Conservation (phyloP, 2,113 vertebrate genomes). For the Cryptoleucopteryx plumbea region DNA sequence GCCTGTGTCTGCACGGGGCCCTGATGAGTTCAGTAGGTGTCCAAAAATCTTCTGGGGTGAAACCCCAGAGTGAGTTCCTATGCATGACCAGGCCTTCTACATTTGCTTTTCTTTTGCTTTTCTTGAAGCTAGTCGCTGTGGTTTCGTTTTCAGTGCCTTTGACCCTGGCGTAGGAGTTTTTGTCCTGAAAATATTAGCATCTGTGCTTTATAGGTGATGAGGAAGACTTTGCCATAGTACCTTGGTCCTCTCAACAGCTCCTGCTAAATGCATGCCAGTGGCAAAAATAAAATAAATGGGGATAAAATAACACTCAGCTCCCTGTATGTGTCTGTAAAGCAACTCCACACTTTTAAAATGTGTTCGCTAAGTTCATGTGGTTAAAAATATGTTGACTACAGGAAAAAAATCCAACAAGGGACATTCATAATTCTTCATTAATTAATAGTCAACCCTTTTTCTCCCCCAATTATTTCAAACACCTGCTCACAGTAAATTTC, state of each 20-base stretch:
- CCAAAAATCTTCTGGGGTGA: background rate
- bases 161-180: background rate
- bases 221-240: background rate
- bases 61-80: background rate
- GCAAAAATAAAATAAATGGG: constrained; percentile 27
- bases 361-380: constrained; percentile 12
- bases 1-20: accelerated
- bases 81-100: background rate
- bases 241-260: background rate
- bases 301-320: constrained; percentile 36
- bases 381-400: constrained; percentile 56
- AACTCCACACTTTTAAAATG: constrained; percentile 13
- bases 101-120: background rate
- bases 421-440: constrained; percentile 66
- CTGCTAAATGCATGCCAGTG: background rate
- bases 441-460: constrained; percentile 63
- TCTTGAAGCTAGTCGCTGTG: background rate
- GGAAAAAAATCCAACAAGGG: constrained; percentile 47
- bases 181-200: background rate
- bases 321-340: constrained; percentile 21
- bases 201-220: background rate
- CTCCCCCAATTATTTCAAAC: constrained; percentile 67
- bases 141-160: background rate
- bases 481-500: constrained; percentile 78
- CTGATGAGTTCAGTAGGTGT: background rate